Evolutionary conservation across 2,888 invertebrate genomes (phyloP).

Genomic region (Lamproptera curius): DNA sequence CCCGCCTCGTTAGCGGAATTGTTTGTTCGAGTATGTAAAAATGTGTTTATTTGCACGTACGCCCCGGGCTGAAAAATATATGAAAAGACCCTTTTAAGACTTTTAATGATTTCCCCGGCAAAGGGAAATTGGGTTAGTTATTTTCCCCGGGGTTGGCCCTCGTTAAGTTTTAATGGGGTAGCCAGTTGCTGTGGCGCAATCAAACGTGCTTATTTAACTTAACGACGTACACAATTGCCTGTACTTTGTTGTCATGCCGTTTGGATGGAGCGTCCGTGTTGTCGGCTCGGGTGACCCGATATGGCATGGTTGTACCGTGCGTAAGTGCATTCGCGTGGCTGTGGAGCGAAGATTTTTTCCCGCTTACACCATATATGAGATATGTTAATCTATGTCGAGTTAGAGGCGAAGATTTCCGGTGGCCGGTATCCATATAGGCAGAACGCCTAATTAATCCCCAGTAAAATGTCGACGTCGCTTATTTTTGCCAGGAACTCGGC

Average conservation of each 20-base stretch:
- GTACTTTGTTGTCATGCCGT: conserved; percentile 61
- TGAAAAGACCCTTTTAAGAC: conserved; percentile 78
- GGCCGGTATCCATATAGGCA: conserved; percentile 55
- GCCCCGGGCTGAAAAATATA: conserved; percentile 72
- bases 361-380: conserved; percentile 45
- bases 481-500: conserved; percentile 75
- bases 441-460: conserved; percentile 72
- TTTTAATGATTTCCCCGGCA: conserved; percentile 78
- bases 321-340: conserved; percentile 4
- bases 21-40: conserved; percentile 79
- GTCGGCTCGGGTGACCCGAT: no score
- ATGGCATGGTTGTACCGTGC: no score
- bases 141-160: conserved; percentile 76
- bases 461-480: conserved; percentile 69
- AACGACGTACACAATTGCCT: conserved; percentile 69
- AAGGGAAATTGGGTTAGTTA: conserved; percentile 79
- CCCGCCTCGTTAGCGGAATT: conserved; percentile 75
- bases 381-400: conserved; percentile 47
- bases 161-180: conserved; percentile 79
- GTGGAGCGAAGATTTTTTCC: conserved; percentile 25
- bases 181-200: conserved; percentile 73
- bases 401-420: conserved; percentile 48
- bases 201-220: conserved; percentile 77
- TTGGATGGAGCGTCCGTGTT: conserved; percentile 28
- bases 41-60: conserved; percentile 79